Evolutionary conservation across 2,888 invertebrate species (phyloP), one percentile per base, ranked within the genome.

Genomic region (Archips xylosteana): DNA sequence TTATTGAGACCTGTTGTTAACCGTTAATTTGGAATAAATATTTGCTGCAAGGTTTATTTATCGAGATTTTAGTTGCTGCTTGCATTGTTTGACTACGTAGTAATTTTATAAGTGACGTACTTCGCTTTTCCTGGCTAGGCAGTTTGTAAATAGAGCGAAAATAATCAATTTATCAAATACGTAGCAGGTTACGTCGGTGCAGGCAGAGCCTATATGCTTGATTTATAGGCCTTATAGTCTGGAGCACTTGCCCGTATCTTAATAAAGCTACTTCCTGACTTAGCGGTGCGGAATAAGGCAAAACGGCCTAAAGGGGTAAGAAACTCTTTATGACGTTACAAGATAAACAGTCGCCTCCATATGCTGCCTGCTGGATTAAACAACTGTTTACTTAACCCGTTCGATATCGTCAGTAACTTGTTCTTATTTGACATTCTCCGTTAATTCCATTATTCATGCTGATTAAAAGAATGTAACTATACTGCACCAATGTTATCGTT

Each of bases 361-460:
- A 23, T 54, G 54, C 15, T 54, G 54, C 23, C 9, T 57, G 3
- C 32, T 57, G 57, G 32, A 57, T 57, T 57, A 57, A 10, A 57
- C 9, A 57, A 57, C 57, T 10, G 23, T 32, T 57, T 32, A 57
- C 32, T 4, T 57, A 32, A 57, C 32, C 9, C 10, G 57, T 32
- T 57, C 32, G 9, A 23, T 10, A 57, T 10, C 36, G 36, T 3
- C 32, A 34, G 34, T 36, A 36, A 36, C 36, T n/a, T 10, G 4
- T 59, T 59, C 8, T 1, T 36, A 60, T n/a, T 36, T 45, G 23
- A 13, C 47, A 47, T 54, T 23, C 15, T 57, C 12, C 54, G 45
- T 6, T 39, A 39, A 39, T 39, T 4, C 39, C 39, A 39, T 66
- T 67, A 57, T 42, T 57, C 23, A 67, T 67, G 13, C 57, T 42